Evolutionary conservation across 1,140 invertebrate genomes (phyloP).

Genomic region (Gonioctena quinquepunctata): DNA sequence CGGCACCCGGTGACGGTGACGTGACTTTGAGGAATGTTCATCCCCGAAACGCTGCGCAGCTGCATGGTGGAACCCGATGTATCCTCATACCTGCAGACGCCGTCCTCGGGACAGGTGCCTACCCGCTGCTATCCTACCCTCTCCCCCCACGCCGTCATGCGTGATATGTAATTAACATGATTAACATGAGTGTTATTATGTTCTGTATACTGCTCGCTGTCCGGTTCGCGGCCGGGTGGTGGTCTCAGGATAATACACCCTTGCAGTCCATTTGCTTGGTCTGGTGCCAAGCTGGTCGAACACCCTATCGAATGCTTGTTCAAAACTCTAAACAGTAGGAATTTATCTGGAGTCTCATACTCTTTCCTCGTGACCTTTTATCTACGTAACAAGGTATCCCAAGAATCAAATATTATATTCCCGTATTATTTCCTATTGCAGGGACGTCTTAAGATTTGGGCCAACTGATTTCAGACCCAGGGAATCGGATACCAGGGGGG

Average conservation of each 20-base stretch:
- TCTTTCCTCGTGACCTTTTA: no score
- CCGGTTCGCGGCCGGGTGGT: conserved; percentile 29
- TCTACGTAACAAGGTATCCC: no score
- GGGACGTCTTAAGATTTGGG: no score
- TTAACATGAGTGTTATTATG: conserved; percentile 58
- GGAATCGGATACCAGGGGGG: no score
- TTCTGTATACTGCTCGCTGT: conserved; percentile 46
- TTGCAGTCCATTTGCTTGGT: not conserved
- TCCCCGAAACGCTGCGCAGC: conserved; percentile 77
- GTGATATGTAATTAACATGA: conserved; percentile 60
- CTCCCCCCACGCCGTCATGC: conserved; percentile 52
- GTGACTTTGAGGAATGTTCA: conserved; percentile 71
- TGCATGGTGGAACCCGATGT: conserved; percentile 85
- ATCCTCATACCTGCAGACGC: conserved; percentile 78
- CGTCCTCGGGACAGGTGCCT: conserved; percentile 78
- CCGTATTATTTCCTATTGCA: no score
- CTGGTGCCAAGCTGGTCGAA: not conserved
- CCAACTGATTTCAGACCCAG: no score
- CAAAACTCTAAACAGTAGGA: no score
- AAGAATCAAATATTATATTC: no score
- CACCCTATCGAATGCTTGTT: not conserved
- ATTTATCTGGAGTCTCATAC: no score
- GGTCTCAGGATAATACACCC: not conserved
- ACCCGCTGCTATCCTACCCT: conserved; percentile 54
- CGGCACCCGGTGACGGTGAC: conserved; percentile 46